Conservation (phyloP, 2,888 invertebrate genomes). For the Drosophila cognata region DNA sequence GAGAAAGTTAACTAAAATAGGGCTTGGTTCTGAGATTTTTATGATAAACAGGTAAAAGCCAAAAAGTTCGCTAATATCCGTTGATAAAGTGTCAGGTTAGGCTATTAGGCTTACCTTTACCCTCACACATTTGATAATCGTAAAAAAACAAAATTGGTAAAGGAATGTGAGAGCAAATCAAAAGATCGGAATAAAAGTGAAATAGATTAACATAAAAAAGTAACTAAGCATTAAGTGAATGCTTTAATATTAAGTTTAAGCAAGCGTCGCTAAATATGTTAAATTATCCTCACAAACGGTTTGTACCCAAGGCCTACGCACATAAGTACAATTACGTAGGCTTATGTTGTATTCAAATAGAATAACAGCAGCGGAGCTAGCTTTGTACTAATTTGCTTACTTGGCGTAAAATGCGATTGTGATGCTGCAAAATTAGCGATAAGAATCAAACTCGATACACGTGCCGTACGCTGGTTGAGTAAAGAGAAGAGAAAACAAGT, state of each 20-base stretch:
- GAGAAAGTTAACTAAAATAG: background rate
- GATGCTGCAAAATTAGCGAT: slow-evolving; percentile 31
- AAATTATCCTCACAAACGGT: background rate
- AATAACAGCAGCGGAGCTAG: slow-evolving; percentile 7
- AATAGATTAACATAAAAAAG: background rate
- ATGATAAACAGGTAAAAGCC: background rate
- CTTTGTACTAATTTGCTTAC: slow-evolving; percentile 22
- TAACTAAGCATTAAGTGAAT: background rate
- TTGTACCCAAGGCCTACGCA: background rate
- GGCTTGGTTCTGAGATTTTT: background rate
- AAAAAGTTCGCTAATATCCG: background rate
- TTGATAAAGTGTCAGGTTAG: background rate
- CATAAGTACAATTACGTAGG: background rate
- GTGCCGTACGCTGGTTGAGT: slow-evolving; percentile 17
- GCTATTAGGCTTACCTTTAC: background rate
- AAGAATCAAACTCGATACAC: slow-evolving; percentile 35
- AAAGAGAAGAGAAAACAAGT: background rate
- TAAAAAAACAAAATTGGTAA: background rate
- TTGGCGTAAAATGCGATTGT: slow-evolving; percentile 33
- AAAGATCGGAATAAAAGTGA: background rate
- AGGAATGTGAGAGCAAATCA: background rate
- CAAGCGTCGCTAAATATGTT: background rate
- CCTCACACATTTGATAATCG: background rate
- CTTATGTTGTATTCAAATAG: background rate
- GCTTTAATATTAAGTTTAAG: background rate